A percentile compares a stretch with the other conserved stretches of the same genome.
These are phyloP conservation scores for Heterotilapia buettikoferi DNA, from an alignment of 2,113 vertebrate genomes.

Conservation along the genomic window DNA sequence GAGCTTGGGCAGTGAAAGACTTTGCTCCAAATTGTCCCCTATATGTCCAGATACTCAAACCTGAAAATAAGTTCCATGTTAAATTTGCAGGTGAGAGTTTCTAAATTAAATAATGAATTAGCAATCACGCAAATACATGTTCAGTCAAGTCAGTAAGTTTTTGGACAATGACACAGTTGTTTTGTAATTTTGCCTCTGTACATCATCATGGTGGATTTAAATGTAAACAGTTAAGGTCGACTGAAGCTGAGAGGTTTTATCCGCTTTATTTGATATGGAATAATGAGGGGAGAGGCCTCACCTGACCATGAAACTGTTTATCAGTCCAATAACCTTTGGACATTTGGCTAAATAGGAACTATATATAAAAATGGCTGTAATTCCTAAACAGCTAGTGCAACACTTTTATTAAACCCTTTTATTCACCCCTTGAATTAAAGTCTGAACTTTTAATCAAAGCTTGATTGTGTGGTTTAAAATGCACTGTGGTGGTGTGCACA, in stretches of 20 bases:
- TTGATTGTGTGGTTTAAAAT: not conserved
- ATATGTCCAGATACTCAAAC: constrained; percentile 95
- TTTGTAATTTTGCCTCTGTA: not conserved
- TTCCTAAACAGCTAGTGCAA: not conserved
- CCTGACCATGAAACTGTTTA: not conserved
- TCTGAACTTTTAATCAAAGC: not conserved
- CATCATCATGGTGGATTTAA: not conserved
- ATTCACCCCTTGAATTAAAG: not conserved
- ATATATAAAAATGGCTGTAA: not conserved
- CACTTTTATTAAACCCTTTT: not conserved
- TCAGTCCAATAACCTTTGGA: not conserved
- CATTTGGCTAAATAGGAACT: not conserved
- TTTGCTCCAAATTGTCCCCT: constrained; percentile 95
- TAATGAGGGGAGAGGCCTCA: not conserved
- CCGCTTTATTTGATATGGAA: not conserved
- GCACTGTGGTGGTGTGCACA: not conserved
- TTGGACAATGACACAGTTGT: not conserved
- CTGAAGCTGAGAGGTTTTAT: not conserved
- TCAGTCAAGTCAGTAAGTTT: not conserved
- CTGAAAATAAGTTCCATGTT: constrained; percentile 97
- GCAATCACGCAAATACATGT: not conserved
- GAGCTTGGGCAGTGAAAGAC: constrained; percentile 97
- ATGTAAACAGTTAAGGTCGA: not conserved
- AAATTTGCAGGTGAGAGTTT: constrained; percentile 90
- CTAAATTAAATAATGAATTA: not conserved